Conservation (phyloP, 2,797 vertebrate genomes). For the Aulostomus chinensis region DNA sequence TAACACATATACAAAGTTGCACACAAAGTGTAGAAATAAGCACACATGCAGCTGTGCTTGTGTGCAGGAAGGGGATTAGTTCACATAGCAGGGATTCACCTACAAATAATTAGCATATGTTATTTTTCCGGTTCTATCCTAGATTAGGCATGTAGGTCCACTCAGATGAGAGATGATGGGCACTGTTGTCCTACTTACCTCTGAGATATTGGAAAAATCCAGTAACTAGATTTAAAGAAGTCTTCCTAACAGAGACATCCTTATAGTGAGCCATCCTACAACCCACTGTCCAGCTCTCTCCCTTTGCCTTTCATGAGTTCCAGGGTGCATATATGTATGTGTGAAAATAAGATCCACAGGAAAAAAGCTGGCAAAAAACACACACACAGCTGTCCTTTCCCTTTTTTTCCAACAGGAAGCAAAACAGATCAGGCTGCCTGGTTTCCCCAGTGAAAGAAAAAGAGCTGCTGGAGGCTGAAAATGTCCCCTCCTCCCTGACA, state of each 20-base stretch:
- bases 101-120: conserved; percentile 48
- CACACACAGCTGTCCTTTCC: conserved; percentile 49
- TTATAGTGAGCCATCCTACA: conserved; percentile 83
- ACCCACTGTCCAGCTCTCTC: conserved; percentile 48
- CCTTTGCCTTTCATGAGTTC: conserved; percentile 69
- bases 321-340: conserved; percentile 39
- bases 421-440: conserved; percentile 71
- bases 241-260: conserved; percentile 80
- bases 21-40: neutral
- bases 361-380: conserved; percentile 51
- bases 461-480: conserved; percentile 67
- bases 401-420: conserved; percentile 70
- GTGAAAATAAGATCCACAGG: conserved; percentile 64
- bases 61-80: conserved; percentile 49
- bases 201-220: conserved; percentile 85
- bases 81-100: conserved; percentile 54
- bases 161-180: conserved; percentile 29
- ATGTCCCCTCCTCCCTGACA: conserved; percentile 64
- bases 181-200: conserved; percentile 82
- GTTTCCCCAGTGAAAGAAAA: conserved; percentile 66
- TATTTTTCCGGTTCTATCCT: conserved; percentile 26
- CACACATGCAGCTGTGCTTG: conserved; percentile 38
- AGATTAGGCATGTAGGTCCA: conserved; percentile 25
- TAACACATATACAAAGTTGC: conserved; percentile 12
- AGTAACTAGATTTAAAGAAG: conserved; percentile 83